Evolutionary conservation across 2,113 vertebrate genomes (phyloP), one percentile per base, ranked within the genome.

Genomic region (Todiramphus saurophagus): DNA sequence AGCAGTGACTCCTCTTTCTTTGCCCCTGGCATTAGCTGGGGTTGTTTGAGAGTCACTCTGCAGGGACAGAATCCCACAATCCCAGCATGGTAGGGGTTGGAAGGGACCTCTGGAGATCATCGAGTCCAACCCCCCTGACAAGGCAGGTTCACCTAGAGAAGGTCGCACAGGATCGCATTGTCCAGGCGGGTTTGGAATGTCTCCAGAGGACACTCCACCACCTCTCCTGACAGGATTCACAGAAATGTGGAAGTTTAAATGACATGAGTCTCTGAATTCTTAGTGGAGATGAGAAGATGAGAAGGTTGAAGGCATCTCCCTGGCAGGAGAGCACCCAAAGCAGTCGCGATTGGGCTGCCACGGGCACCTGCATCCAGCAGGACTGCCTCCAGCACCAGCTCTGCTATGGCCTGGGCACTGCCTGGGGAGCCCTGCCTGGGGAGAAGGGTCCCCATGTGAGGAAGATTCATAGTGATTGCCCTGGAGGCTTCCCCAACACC

Each of bases 381-480:
- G 13, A 4, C 50, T 60, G 27, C 46, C 31, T 30, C 19, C 1
- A 0, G 33, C 14, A 12, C n/a, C 19, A 25, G 4, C 10, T 43
- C 24, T 73, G 24, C 13, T 10, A 0, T 14, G 44, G 11, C 13
- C 31, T 73, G 39, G 15, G 7, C n/a, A 81, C 5, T 25, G 5
- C 13, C 18, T 37, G 35, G 13, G 33, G 8, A 59, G 10, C 11
- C 5, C 56, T 50, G 20, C 1, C 7, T 0, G 0, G 13, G n/a
- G 24, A 33, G 27, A 56, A 73, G 19, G 11, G 1, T 74, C 21
- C 15, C 9, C 15, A 24, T 63, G 39, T 76, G 51, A 48, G 17
- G 17, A 80, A 9, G 35, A 33, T 53, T 18, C 10, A 16, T n/a
- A 1, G 0, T 28, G 16, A n/a, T 25, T 0, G 0, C 44, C 10